These are phyloP conservation scores for Orthonychiurus folsomi DNA, from an alignment of 2,888 invertebrate species.

Conservation along the genomic window DNA sequence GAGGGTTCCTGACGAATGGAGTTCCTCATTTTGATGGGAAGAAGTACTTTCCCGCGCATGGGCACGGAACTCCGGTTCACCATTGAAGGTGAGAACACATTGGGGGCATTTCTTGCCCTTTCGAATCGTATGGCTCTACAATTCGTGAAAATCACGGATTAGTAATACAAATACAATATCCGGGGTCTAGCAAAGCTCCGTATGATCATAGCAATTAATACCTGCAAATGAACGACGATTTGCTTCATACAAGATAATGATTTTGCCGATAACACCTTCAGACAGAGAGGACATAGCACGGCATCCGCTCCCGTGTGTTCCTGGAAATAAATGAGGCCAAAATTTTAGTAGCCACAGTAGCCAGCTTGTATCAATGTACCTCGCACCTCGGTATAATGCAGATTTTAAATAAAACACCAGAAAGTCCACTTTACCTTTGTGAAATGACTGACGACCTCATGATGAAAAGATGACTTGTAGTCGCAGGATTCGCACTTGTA, in stretches of 20 bases:
- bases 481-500: conserved; percentile 74
- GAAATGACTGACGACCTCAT: conserved; percentile 71
- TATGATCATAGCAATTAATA: conserved; percentile 8
- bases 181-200: too few relatives aligned
- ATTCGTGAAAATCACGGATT: too few relatives aligned
- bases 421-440: conserved; percentile 47
- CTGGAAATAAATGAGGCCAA: conserved; percentile 41
- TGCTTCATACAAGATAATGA: conserved; percentile 22
- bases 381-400: too few relatives aligned
- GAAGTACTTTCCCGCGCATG: conserved; percentile 18
- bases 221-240: conserved; percentile 32
- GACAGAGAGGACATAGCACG: conserved; percentile 74
- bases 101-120: conserved; percentile 31
- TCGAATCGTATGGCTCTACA: conserved; percentile 26
- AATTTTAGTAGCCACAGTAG: conserved; percentile 3
- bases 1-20: too few relatives aligned
- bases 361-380: too few relatives aligned
- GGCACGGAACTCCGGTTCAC: conserved; percentile 23
- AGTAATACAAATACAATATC: neutral
- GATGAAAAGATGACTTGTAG: conserved; percentile 74
- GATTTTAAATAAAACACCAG: neutral
- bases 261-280: conserved; percentile 51
- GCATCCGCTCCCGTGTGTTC: conserved; percentile 58
- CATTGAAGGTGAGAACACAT: conserved; percentile 26
- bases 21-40: too few relatives aligned